Evolutionary conservation across 2,797 vertebrate species (phyloP).

Genomic region (Neomorphus geoffroyi): DNA sequence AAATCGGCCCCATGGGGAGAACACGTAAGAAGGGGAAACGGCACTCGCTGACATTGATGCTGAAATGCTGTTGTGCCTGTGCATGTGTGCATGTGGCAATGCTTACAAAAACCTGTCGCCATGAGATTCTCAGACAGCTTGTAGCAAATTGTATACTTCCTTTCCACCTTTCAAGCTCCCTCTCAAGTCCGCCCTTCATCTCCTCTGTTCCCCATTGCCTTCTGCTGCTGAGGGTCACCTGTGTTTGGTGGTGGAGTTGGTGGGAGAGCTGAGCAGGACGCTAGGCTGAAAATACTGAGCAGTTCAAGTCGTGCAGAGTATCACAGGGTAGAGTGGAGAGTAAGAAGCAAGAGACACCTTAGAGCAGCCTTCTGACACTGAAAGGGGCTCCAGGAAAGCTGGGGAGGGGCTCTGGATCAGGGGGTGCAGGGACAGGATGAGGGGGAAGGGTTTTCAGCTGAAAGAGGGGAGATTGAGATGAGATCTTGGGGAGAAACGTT

Average conservation of each 20-base stretch:
- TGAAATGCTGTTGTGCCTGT: constrained; percentile 39
- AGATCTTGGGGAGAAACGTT: too few relatives aligned
- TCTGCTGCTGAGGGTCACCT: not conserved
- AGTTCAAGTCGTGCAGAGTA: not conserved
- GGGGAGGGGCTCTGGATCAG: too few relatives aligned
- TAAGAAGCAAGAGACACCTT: too few relatives aligned
- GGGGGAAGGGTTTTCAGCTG: too few relatives aligned
- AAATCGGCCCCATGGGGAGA: not conserved
- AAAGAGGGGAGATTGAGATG: too few relatives aligned
- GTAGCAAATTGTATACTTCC: not conserved
- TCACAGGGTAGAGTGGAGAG: not conserved
- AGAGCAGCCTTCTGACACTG: too few relatives aligned
- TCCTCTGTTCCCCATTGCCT: not conserved
- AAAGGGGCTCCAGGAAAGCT: too few relatives aligned
- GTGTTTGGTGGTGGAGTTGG: rapidly evolving
- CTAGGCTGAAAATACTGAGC: not conserved
- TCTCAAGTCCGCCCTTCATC: not conserved
- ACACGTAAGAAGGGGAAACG: not conserved
- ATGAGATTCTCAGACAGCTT: not conserved
- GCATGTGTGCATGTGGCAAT: constrained; percentile 37
- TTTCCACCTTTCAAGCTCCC: not conserved
- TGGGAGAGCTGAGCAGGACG: not conserved
- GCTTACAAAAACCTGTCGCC: not conserved
- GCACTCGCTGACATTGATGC: not conserved
- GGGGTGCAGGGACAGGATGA: too few relatives aligned